Conservation (phyloP, 2,113 vertebrate species). For the Bettongia penicillata region DNA sequence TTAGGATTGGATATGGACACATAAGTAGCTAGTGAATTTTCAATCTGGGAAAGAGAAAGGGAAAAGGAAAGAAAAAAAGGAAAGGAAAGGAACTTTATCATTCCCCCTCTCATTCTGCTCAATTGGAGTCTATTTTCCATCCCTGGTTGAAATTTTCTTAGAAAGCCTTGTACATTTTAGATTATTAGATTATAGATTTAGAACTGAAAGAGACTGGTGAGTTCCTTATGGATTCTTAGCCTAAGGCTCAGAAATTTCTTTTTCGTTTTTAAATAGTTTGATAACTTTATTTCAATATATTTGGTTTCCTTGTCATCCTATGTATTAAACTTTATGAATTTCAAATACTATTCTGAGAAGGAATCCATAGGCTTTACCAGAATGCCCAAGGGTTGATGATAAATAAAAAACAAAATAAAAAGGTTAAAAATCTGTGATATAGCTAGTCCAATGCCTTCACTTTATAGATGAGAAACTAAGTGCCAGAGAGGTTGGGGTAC, state of each 20-base stretch:
- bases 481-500: neutral
- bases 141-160: conserved; percentile 7
- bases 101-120: neutral
- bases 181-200: neutral
- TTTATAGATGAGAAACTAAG: neutral
- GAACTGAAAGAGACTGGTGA: conserved; percentile 42
- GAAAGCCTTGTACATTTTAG: neutral
- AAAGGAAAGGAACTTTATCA: neutral
- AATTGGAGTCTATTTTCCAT: conserved; percentile 39
- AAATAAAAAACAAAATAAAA: neutral
- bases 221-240: conserved; percentile 12
- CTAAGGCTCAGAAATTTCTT: neutral
- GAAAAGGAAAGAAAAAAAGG: neutral
- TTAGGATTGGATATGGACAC: neutral
- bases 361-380: neutral
- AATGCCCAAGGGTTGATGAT: neutral
- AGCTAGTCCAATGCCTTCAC: neutral
- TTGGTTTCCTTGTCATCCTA: neutral
- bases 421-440: neutral
- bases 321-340: neutral
- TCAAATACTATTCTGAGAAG: neutral
- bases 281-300: neutral
- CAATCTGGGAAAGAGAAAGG: neutral
- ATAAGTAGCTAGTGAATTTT: neutral
- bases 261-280: neutral